phyloP scores from a whole-genome alignment of 2,113 vertebrate genomes.

The Salvator merianae region DNA sequence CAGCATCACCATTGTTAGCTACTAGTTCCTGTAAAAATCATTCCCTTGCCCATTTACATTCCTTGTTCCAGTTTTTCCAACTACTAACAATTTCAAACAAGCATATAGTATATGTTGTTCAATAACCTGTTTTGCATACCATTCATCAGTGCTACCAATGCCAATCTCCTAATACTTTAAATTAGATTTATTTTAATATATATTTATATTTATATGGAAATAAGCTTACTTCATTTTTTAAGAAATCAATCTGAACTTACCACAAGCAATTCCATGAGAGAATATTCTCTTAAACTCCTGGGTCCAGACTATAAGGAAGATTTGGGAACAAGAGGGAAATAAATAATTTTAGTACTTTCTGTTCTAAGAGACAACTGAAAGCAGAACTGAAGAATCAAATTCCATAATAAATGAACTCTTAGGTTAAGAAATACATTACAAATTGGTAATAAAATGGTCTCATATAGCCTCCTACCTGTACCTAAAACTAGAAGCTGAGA shows the following conservation, averaged over 20 bases:
- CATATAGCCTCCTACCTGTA: background rate
- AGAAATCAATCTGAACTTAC: slow-evolving; percentile 74
- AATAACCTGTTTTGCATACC: background rate
- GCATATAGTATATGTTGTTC: background rate
- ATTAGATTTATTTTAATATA: no score
- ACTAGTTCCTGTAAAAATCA: background rate
- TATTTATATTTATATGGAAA: background rate
- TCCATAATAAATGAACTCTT: background rate
- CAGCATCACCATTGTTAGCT: background rate
- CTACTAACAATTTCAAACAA: background rate
- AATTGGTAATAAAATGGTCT: background rate
- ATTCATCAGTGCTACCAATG: background rate
- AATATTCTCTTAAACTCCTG: slow-evolving; percentile 88
- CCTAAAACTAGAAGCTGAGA: background rate
- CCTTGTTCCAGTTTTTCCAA: background rate
- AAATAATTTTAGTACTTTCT: no score
- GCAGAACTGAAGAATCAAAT: no score
- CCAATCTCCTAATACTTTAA: no score
- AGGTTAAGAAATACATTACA: background rate
- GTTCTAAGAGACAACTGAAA: no score
- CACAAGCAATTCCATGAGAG: slow-evolving; percentile 96
- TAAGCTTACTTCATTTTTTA: background rate
- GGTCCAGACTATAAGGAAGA: slow-evolving; percentile 85
- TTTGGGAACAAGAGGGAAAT: slow-evolving; percentile 13
- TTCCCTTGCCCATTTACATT: background rate